Percentiles rank a stretch among this genome's conserved stretches.
phyloP scores from a whole-genome alignment of 2,888 invertebrate species.

The Homarus gammarus region DNA sequence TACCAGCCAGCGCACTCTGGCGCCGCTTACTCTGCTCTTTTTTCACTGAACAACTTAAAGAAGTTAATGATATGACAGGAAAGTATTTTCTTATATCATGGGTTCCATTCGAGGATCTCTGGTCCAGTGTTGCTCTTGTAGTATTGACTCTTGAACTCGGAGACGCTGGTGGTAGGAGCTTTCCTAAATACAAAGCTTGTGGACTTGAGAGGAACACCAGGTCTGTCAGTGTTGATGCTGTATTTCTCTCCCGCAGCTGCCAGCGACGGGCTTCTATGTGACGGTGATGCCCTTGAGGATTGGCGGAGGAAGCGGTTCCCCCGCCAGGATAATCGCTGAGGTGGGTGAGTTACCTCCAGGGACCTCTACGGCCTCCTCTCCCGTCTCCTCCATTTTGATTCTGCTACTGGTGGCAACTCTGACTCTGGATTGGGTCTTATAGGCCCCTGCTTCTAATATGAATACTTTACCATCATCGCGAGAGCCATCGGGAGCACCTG shows the following conservation, averaged over 20 bases:
- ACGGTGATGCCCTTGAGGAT: constrained; percentile 70
- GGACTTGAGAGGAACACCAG: too few relatives aligned
- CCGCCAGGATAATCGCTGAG: constrained; percentile 68
- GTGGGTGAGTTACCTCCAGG: constrained; percentile 20
- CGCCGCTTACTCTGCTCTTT: too few relatives aligned
- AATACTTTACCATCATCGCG: too few relatives aligned
- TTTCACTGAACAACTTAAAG: too few relatives aligned
- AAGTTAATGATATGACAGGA: too few relatives aligned
- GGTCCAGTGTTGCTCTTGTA: neutral
- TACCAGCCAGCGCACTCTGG: too few relatives aligned
- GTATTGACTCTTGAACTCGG: neutral
- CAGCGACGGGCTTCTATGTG: constrained; percentile 57
- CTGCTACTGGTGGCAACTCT: neutral
- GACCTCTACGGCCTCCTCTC: neutral
- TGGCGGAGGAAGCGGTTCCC: constrained; percentile 66
- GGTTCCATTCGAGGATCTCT: neutral
- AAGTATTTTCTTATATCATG: neutral
- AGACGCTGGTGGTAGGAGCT: too few relatives aligned
- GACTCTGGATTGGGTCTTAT: too few relatives aligned
- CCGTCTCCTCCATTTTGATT: neutral
- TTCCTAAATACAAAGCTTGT: neutral
- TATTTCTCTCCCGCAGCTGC: constrained; percentile 79
- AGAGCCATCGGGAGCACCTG: too few relatives aligned
- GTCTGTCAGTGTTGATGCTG: constrained; percentile 76
- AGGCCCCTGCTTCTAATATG: too few relatives aligned